Evolutionary conservation across 1,140 invertebrate genomes (phyloP).

Genomic region (Uloborus diversus): DNA sequence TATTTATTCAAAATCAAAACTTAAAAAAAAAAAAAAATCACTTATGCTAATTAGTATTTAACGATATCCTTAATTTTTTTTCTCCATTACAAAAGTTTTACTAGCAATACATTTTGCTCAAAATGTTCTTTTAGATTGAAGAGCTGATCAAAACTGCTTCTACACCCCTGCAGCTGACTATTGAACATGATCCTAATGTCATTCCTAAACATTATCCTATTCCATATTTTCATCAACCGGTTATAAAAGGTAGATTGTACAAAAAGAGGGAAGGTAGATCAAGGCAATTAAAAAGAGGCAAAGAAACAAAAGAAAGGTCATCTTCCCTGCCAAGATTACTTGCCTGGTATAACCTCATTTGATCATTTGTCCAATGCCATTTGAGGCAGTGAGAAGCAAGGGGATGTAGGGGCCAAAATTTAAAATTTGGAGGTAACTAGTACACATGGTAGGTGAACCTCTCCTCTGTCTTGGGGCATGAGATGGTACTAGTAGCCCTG

Average conservation of each 20-base stretch:
- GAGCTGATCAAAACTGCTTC: constrained; percentile 60
- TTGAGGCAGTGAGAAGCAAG: too few relatives aligned
- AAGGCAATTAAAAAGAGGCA: constrained; percentile 69
- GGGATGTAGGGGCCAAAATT: too few relatives aligned
- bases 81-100: too few relatives aligned
- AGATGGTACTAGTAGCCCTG: too few relatives aligned
- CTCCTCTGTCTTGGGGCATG: too few relatives aligned
- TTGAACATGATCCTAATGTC: constrained; percentile 88
- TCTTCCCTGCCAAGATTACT: constrained; percentile 84
- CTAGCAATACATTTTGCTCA: too few relatives aligned
- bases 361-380: not conserved
- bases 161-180: constrained; percentile 74
- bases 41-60: too few relatives aligned
- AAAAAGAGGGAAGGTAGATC: constrained; percentile 72
- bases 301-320: constrained; percentile 79
- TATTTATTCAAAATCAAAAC: too few relatives aligned
- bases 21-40: too few relatives aligned
- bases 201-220: constrained; percentile 65
- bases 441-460: too few relatives aligned
- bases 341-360: constrained; percentile 72
- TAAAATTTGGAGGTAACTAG: too few relatives aligned
- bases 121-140: constrained; percentile 62
- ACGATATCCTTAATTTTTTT: too few relatives aligned
- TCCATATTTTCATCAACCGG: constrained; percentile 51
- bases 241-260: constrained; percentile 60